phyloP scores from a whole-genome alignment of 2,888 invertebrate species.

The Mythimna lalbum region DNA sequence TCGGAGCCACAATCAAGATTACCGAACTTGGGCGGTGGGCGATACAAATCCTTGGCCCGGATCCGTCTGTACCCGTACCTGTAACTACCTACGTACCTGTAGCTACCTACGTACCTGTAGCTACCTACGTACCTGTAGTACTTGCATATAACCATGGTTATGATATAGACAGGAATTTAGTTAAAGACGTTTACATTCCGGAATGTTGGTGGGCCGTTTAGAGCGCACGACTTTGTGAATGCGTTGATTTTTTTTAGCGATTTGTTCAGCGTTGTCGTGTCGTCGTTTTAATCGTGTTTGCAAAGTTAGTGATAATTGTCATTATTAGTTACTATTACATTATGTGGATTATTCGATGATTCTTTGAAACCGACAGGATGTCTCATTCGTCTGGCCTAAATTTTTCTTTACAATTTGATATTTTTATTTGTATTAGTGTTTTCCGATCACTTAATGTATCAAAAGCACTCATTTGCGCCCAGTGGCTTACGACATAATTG shows the following conservation, averaged over 20 bases:
- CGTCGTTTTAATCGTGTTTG: no score
- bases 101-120: conserved; percentile 40
- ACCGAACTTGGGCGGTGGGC: conserved; percentile 51
- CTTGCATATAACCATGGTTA: conserved; percentile 56
- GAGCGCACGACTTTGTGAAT: conserved; percentile 27
- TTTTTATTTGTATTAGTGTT: no score
- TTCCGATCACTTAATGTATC: no score
- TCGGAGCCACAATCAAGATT: conserved; percentile 52
- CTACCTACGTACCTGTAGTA: conserved; percentile 29
- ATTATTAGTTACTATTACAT: no score
- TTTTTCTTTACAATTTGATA: no score
- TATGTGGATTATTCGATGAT: no score
- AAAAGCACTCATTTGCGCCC: no score
- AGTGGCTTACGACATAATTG: no score
- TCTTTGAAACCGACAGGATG: no score
- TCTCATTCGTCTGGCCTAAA: no score
- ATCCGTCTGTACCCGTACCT: conserved; percentile 27
- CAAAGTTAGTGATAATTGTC: no score
- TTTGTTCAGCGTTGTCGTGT: no score
- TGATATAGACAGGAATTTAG: conserved; percentile 61
- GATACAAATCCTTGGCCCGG: conserved; percentile 52
- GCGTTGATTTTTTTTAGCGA: background rate
- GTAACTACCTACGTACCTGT: conserved; percentile 14
- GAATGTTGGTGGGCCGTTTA: conserved; percentile 45
- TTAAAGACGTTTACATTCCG: conserved; percentile 59